Evolutionary conservation across 2,797 vertebrate genomes (phyloP).

Genomic region (Todus mexicanus): DNA sequence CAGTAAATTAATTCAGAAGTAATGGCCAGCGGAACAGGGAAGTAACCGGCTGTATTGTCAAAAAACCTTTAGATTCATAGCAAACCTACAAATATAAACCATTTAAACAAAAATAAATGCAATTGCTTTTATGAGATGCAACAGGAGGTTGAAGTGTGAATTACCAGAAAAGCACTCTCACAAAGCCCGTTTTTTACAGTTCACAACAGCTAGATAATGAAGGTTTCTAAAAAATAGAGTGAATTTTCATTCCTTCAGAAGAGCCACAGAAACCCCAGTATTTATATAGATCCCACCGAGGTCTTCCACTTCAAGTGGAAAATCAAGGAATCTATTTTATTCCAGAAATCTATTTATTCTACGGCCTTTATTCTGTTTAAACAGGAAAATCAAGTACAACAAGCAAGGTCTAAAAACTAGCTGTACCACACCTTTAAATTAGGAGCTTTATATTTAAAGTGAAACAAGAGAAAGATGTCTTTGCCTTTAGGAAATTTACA

Average conservation of each 20-base stretch:
- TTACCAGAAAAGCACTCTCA: neutral
- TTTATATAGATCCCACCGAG: neutral
- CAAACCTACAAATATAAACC: neutral
- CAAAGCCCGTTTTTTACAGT: neutral
- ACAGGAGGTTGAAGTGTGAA: neutral
- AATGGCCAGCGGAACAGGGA: neutral
- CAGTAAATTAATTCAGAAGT: slow-evolving; percentile 20
- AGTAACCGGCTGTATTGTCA: neutral
- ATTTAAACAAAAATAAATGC: neutral
- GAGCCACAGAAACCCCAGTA: neutral
- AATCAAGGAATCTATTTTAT: neutral
- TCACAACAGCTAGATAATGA: neutral
- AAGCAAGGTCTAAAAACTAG: neutral
- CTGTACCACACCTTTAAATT: neutral
- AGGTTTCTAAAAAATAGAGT: neutral
- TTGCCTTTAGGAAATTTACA: neutral
- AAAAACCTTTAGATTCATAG: neutral
- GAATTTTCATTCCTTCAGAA: neutral
- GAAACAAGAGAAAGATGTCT: neutral
- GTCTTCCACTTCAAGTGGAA: neutral
- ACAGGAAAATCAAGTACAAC: neutral
- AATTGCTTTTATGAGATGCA: neutral
- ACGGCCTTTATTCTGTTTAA: neutral
- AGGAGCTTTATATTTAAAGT: neutral
- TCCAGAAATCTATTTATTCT: neutral